Evolutionary conservation across 2,113 vertebrate genomes (phyloP).

Genomic region (Cyprinus carpio): DNA sequence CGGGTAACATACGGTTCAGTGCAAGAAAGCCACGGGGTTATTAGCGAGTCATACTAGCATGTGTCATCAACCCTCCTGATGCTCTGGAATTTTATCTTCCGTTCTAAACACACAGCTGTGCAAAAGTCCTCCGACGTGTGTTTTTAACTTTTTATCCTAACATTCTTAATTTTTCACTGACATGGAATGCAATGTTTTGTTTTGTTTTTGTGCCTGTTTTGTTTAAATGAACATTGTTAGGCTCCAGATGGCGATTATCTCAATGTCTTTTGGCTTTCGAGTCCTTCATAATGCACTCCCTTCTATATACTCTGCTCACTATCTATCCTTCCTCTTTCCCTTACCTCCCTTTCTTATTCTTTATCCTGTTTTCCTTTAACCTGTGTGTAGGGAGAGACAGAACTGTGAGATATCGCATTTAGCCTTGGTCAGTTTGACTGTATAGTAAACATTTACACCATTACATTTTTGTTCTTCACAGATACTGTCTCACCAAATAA

Average conservation of each 20-base stretch:
- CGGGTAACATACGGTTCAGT: constrained; percentile 15
- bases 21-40: constrained; percentile 39
- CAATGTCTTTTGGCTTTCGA: constrained; percentile 38
- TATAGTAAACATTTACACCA: constrained; percentile 37
- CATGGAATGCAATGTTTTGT: constrained; percentile 38
- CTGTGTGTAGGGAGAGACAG: background rate
- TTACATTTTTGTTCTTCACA: constrained; percentile 14
- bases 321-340: constrained; percentile 22
- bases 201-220: constrained; percentile 25
- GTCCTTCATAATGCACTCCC: constrained; percentile 57
- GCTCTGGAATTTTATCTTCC: constrained; percentile 42
- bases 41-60: constrained; percentile 32
- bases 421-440: constrained; percentile 41
- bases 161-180: constrained; percentile 19
- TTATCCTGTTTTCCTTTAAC: constrained; percentile 33
- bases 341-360: constrained; percentile 15
- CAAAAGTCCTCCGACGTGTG: too few relatives aligned
- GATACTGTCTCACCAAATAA: background rate
- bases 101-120: constrained; percentile 46
- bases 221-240: constrained; percentile 15
- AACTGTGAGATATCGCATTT: constrained; percentile 55
- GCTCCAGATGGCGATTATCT: constrained; percentile 55
- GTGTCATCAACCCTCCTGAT: constrained; percentile 43
- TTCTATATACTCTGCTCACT: constrained; percentile 23
- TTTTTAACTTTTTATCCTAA: constrained; percentile 24